Conservation (phyloP, 2,888 invertebrate species). For the Taphrorychus bicolor region DNA sequence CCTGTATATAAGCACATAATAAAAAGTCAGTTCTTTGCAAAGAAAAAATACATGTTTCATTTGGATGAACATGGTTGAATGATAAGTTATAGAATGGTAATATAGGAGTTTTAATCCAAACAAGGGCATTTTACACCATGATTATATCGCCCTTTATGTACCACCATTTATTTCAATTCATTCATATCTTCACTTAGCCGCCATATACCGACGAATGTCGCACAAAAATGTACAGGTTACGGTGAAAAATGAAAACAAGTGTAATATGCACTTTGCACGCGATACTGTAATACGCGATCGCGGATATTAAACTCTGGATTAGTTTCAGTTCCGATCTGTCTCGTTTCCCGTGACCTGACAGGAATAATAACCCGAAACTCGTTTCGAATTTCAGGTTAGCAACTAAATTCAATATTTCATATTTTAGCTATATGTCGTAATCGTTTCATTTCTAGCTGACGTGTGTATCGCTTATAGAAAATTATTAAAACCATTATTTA, state of each 20-base stretch:
- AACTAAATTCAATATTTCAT: background rate
- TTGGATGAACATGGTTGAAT: too few relatives aligned
- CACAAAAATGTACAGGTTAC: background rate
- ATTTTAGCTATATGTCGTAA: background rate
- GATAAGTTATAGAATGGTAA: too few relatives aligned
- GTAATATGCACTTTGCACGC: background rate
- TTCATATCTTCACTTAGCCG: too few relatives aligned
- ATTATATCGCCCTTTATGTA: too few relatives aligned
- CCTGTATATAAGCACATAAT: too few relatives aligned
- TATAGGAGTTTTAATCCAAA: too few relatives aligned
- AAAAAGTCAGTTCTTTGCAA: too few relatives aligned
- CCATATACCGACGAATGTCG: too few relatives aligned
- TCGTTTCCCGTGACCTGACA: background rate
- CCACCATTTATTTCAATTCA: too few relatives aligned
- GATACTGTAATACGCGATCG: background rate
- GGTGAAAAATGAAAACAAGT: too few relatives aligned
- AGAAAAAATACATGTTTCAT: too few relatives aligned
- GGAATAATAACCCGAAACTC: background rate
- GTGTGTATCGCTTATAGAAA: background rate
- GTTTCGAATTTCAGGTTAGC: background rate
- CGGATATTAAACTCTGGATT: background rate
- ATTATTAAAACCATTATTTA: background rate
- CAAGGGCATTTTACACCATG: too few relatives aligned
- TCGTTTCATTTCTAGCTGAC: background rate
- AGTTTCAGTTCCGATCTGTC: conserved; percentile 3